phyloP scores from a whole-genome alignment of 2,797 vertebrate species.

The Alfaro cultratus region DNA sequence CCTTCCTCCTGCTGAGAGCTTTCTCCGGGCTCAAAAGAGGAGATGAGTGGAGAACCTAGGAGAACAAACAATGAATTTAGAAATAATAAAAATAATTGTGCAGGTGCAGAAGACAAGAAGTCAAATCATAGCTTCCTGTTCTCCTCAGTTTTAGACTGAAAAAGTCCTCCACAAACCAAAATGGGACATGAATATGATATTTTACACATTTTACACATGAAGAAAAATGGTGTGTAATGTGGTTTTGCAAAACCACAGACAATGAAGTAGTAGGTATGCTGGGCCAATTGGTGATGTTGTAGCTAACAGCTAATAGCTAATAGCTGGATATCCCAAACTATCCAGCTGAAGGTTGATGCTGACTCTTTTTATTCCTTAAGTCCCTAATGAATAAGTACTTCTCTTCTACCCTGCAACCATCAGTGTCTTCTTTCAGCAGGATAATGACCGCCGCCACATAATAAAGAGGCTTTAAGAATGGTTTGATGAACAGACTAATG shows the following conservation, averaged over 20 bases:
- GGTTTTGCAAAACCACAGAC: no score
- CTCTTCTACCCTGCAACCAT: not conserved
- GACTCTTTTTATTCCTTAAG: no score
- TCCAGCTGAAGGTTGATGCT: no score
- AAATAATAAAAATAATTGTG: not conserved
- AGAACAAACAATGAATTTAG: not conserved
- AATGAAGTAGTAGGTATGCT: no score
- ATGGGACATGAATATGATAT: not conserved
- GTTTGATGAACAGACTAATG: not conserved
- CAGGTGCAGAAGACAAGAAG: not conserved
- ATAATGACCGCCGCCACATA: no score
- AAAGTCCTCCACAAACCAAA: not conserved
- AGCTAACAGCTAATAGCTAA: no score
- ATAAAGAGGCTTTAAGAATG: not conserved
- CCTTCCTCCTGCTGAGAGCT: slow-evolving; percentile 46
- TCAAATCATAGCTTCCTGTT: not conserved
- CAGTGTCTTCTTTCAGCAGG: no score
- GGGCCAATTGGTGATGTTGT: no score
- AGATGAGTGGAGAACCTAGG: slow-evolving; percentile 53
- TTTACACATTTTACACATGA: not conserved
- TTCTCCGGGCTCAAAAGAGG: slow-evolving; percentile 42
- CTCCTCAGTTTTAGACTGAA: not conserved
- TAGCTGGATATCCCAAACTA: no score
- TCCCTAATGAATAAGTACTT: not conserved
- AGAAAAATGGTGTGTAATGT: no score